phyloP scores from a whole-genome alignment of 1,140 invertebrate genomes.

The Lepidostoma basale region DNA sequence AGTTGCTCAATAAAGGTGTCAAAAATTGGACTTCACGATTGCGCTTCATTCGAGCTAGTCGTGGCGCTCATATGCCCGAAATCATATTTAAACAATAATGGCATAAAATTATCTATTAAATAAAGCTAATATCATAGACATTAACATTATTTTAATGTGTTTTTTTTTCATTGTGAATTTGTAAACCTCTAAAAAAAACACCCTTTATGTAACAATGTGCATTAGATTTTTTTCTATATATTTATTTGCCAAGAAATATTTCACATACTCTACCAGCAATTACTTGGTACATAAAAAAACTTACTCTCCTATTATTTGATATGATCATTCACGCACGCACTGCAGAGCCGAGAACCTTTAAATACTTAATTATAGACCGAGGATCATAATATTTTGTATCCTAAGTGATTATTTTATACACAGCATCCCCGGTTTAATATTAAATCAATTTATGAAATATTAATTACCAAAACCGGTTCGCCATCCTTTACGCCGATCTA shows the following conservation, averaged over 20 bases:
- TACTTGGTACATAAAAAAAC: neutral
- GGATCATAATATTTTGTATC: slow-evolving; percentile 4
- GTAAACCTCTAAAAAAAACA: no score
- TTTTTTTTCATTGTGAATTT: no score
- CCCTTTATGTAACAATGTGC: no score
- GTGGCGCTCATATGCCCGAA: no score
- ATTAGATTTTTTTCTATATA: no score
- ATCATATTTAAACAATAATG: no score
- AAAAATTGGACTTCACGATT: no score
- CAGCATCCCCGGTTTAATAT: neutral
- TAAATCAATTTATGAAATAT: slow-evolving; percentile 4
- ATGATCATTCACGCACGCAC: slow-evolving; percentile 15
- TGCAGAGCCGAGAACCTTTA: neutral
- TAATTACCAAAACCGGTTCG: neutral
- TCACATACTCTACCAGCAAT: neutral
- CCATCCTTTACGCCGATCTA: neutral
- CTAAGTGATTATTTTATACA: slow-evolving; percentile 1
- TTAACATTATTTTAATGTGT: no score
- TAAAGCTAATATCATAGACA: no score
- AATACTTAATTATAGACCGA: neutral
- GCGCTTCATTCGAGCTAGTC: no score
- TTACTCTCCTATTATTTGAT: slow-evolving; percentile 6
- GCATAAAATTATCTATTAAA: no score
- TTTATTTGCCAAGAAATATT: neutral
- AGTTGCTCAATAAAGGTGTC: no score